Conservation (phyloP, 2,113 vertebrate species). For the Chamaetylas fuelleborni region DNA sequence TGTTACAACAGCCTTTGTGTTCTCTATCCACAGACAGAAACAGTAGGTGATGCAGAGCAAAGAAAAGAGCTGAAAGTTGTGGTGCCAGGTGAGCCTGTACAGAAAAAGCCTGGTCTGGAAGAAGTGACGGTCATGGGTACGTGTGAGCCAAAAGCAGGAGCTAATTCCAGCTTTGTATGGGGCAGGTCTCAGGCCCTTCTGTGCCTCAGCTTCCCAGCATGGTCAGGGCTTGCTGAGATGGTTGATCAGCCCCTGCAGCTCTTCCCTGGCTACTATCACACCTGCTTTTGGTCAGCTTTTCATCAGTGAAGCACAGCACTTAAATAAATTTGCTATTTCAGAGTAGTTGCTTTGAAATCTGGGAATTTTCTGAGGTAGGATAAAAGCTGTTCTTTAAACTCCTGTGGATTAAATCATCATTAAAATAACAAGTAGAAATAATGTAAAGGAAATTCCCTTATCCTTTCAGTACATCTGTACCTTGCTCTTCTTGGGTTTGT, state of each 20-base stretch:
- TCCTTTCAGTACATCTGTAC: not conserved
- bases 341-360: not conserved
- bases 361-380: not conserved
- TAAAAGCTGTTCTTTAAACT: not conserved
- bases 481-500: not conserved
- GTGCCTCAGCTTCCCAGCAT: not conserved
- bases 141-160: not conserved
- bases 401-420: not conserved
- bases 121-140: accelerated
- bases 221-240: not conserved
- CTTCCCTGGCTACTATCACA: not conserved
- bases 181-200: not conserved
- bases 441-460: not conserved
- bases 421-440: not conserved
- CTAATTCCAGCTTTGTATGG: not conserved
- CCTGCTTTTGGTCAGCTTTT: not conserved
- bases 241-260: not conserved
- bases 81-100: not conserved
- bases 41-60: not conserved
- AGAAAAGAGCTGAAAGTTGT: not conserved
- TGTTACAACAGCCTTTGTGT: not conserved
- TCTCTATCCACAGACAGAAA: not conserved
- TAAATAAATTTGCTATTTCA: not conserved
- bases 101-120: not conserved
- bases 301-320: not conserved